Base-by-base conservation (phyloP, 2,113 vertebrate species). In the Heloderma charlesbogerti region DNA sequence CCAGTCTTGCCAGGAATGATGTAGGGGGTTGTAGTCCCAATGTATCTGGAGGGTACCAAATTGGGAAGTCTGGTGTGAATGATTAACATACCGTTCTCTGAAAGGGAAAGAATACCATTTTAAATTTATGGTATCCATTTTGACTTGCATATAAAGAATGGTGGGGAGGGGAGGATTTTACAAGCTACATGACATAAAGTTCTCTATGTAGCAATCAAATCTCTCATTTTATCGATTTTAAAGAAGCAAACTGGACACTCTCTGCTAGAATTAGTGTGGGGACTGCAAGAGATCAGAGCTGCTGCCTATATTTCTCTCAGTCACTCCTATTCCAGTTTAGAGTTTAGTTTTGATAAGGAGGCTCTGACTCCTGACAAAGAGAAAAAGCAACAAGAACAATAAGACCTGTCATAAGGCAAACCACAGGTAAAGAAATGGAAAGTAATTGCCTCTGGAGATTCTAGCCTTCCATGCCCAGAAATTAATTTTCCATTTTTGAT, bases 401-500 rank as follows among this genome's bases (percentile, higher is more conserved):
- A 63, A 88, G 63, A 12, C 9, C 67, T 91, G 54, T 25, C 7
- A 51, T 72, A 67, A 3, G 37, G 93, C 82, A 54, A 34, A 92
- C 88, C 83, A 16, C 12, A 93, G 81, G 84, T 25, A 88, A 71
- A 1, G 1, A 91, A 92, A 75, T 20, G 31, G 48, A 22, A 93
- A 72, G 29, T 3, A 75, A 18, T 37, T 92, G 67, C 77, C 67
- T 71, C 81, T 75, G 48, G 77, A 91, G 89, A 89, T 87, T 81
- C 90, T 91, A 27, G 72, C 34, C 48, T 91, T n/a, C 37, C 3
- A 74, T 84, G 88, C 69, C n/a, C 22, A 86, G 43, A 90, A 93
- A 89, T 87, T 7, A 85, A 95, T 95, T 95, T 92, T 75, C 82
- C 13, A 10, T 91, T 87, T 91, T 85, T 88, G 60, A 78, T 67